Evolutionary conservation across 2,113 vertebrate species (phyloP).

Genomic region (Dunckerocampus dactyliophorus): DNA sequence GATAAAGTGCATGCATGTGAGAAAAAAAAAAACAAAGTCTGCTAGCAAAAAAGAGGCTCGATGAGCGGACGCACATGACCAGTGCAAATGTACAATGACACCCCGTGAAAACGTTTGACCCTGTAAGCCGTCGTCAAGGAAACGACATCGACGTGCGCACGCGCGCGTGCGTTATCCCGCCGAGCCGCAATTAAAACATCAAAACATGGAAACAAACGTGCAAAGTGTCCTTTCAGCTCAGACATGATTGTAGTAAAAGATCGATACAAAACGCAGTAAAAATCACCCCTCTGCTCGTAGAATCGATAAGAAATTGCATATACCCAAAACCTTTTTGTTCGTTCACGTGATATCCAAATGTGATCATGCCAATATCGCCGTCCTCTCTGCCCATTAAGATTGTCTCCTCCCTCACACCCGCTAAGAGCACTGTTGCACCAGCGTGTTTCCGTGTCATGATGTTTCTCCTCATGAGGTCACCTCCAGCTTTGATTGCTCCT

Average conservation of each 20-base stretch:
- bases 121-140: conserved; percentile 76
- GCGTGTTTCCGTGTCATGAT: conserved; percentile 89
- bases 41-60: neutral
- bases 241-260: conserved; percentile 77
- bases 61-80: conserved; percentile 43
- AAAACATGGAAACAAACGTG: conserved; percentile 91
- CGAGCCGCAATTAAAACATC: conserved; percentile 82
- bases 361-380: conserved; percentile 73
- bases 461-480: conserved; percentile 70
- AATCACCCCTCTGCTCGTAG: conserved; percentile 66
- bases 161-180: conserved; percentile 9
- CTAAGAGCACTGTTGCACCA: conserved; percentile 69
- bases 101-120: conserved; percentile 84
- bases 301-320: conserved; percentile 81
- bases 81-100: conserved; percentile 72
- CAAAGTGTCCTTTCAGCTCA: conserved; percentile 63
- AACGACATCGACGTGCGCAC: neutral
- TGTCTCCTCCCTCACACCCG: conserved; percentile 65
- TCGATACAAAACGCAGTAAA: conserved; percentile 79
- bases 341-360: conserved; percentile 49
- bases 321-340: conserved; percentile 59
- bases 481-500: conserved; percentile 77
- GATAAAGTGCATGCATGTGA: conserved; percentile 70
- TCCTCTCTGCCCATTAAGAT: conserved; percentile 66
- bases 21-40: conserved; percentile 48